Evolutionary conservation across 2,113 vertebrate genomes (phyloP).

Genomic region (Stomatorhinus ivindoensis): DNA sequence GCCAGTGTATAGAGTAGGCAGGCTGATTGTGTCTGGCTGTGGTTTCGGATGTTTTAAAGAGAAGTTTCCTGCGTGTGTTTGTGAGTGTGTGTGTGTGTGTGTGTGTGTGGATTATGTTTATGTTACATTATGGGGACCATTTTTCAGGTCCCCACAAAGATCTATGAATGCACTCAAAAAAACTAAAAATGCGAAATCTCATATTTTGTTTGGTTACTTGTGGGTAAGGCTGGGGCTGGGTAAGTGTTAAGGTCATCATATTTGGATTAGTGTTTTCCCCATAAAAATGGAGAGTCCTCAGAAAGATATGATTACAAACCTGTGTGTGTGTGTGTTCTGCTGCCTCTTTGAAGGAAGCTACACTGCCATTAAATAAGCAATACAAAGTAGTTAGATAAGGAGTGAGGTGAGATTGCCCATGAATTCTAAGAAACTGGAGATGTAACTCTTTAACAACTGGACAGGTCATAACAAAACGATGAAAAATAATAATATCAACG

Average conservation of each 20-base stretch:
- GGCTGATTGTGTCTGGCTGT: background rate
- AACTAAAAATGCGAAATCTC: no score
- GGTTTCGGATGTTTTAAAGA: background rate
- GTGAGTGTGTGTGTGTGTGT: background rate
- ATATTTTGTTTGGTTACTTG: no score
- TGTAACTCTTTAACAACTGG: background rate
- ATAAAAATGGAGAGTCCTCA: no score
- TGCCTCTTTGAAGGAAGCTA: background rate
- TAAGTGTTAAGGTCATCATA: no score
- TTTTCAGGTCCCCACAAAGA: no score
- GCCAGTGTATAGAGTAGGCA: background rate
- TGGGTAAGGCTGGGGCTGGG: no score
- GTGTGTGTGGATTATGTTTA: background rate
- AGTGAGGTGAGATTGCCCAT: background rate
- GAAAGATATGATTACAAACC: background rate
- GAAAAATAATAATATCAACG: background rate
- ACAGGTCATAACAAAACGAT: background rate
- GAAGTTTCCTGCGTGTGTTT: background rate
- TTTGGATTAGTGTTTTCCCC: no score
- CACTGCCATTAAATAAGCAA: background rate
- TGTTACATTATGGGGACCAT: no score
- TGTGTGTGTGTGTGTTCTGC: constrained; percentile 4
- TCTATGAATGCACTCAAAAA: no score
- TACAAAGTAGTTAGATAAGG: background rate
- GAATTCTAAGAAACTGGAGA: background rate